Conservation (phyloP, 1,140 invertebrate species). For the Eciton burchellii region DNA sequence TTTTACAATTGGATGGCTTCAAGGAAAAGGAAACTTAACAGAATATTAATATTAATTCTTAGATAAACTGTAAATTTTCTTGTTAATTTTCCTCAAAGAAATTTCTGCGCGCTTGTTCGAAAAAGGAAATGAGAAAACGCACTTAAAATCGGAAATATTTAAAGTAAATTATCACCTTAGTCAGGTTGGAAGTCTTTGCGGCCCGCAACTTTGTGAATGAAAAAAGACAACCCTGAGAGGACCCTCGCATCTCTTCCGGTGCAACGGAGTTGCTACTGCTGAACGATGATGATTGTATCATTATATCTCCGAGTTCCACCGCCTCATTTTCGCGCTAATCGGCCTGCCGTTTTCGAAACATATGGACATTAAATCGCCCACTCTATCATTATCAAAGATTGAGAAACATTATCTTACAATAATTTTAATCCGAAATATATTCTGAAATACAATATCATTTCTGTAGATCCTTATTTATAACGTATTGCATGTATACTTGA, state of each 20-base stretch:
- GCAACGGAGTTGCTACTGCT: not conserved
- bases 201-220: not conserved
- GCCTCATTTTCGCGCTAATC: slow-evolving; percentile 37
- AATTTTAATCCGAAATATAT: not conserved
- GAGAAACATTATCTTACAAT: not conserved
- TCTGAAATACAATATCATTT: too few species aligned
- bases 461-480: too few species aligned
- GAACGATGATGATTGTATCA: slow-evolving; percentile 22
- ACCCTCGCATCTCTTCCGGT: not conserved
- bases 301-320: not conserved
- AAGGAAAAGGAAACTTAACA: too few species aligned
- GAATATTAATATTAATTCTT: too few species aligned
- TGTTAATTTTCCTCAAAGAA: too few species aligned
- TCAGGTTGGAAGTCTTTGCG: too few species aligned
- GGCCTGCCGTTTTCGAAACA: slow-evolving; percentile 20
- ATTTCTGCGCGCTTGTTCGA: too few species aligned
- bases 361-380: slow-evolving; percentile 11
- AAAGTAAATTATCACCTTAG: not conserved
- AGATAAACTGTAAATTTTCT: too few species aligned
- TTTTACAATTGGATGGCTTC: too few species aligned
- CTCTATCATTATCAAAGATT: not conserved
- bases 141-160: not conserved
- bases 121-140: too few species aligned
- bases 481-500: too few species aligned
- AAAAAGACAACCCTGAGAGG: slow-evolving; percentile 23